Conservation (phyloP, 2,113 vertebrate species). For the Phyllostomus discolor region DNA sequence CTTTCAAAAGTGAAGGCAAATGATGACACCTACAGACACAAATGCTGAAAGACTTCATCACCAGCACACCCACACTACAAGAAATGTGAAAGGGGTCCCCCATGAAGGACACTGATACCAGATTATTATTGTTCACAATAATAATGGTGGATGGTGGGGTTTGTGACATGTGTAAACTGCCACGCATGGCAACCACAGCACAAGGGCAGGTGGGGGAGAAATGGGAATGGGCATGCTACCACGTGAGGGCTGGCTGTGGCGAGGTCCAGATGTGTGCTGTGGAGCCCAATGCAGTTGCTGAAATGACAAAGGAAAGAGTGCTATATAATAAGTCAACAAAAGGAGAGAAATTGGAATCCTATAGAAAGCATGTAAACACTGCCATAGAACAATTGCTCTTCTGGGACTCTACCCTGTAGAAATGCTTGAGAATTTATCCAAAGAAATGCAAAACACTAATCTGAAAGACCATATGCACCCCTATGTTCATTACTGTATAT, state of each 20-base stretch:
- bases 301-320: background rate
- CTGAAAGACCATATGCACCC: no score
- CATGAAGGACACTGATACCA: background rate
- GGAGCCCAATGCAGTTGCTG: background rate
- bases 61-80: background rate
- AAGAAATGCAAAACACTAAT: no score
- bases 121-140: background rate
- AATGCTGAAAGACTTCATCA: background rate
- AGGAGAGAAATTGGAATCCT: background rate
- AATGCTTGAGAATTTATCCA: background rate
- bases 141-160: background rate
- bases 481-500: no score
- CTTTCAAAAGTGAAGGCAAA: background rate
- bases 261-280: background rate
- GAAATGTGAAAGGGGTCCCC: background rate
- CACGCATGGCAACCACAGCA: background rate
- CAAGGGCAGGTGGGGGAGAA: background rate
- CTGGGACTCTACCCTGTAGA: background rate
- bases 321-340: background rate
- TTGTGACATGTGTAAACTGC: no score
- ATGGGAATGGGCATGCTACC: background rate
- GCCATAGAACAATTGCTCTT: background rate
- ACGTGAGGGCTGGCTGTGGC: background rate
- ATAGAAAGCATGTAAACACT: background rate
- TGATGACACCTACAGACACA: background rate